Conservation (phyloP, 2,888 invertebrate genomes). For the Drosophila nr. fundita region DNA sequence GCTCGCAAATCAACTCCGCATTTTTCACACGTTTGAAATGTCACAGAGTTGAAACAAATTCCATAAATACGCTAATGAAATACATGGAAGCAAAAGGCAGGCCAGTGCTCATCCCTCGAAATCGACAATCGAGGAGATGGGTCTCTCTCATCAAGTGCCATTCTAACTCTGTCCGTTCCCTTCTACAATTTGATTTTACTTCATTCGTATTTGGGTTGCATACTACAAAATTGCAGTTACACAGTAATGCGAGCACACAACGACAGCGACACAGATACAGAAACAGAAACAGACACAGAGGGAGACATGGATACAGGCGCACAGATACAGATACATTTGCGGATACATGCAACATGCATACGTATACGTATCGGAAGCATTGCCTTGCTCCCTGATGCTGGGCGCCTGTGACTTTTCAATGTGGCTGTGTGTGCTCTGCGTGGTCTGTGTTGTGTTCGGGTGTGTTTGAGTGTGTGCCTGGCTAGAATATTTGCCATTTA, state of each 20-base stretch:
- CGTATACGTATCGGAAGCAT: slow-evolving; percentile 10
- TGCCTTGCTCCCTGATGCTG: slow-evolving; percentile 21
- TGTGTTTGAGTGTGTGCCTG: slow-evolving; percentile 10
- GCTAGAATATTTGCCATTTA: slow-evolving; percentile 66
- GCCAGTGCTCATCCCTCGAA: slow-evolving; percentile 8
- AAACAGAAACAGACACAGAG: not conserved
- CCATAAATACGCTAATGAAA: slow-evolving; percentile 78
- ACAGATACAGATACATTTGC: slow-evolving; percentile 13
- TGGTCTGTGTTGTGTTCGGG: slow-evolving; percentile 11
- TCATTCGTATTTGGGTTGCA: slow-evolving; percentile 44
- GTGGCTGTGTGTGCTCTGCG: slow-evolving; percentile 16
- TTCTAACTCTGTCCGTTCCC: not conserved
- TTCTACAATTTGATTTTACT: slow-evolving; percentile 58
- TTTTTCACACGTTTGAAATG: slow-evolving; percentile 59
- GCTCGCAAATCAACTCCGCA: slow-evolving; percentile 37
- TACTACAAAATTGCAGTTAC: slow-evolving; percentile 38
- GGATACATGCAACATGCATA: slow-evolving; percentile 17
- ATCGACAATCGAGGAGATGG: not conserved
- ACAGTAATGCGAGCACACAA: slow-evolving; percentile 27
- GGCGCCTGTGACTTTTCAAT: slow-evolving; percentile 37
- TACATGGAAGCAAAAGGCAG: slow-evolving; percentile 43
- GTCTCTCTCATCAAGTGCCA: not conserved
- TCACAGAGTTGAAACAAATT: slow-evolving; percentile 63
- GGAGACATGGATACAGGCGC: not conserved
- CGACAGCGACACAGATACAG: not conserved